Evolutionary conservation across 2,797 vertebrate species (phyloP), one percentile per base, ranked within the genome.

Genomic region (Arctocebus calabarensis): DNA sequence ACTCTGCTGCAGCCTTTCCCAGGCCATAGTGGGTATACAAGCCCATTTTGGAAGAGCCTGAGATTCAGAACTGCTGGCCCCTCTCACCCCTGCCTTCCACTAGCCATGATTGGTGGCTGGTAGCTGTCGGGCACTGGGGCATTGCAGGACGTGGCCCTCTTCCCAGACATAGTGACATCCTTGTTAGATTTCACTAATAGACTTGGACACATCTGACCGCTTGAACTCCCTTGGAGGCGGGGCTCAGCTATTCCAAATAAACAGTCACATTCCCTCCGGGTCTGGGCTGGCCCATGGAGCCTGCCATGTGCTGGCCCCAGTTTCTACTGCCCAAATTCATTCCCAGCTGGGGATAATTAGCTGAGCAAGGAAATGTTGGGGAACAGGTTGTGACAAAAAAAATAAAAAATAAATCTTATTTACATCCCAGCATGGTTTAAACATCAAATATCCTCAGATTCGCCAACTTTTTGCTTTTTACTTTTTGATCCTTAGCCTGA

Each of bases 291-390:
- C 96, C 91, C 88, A 95, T 83, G 95, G 97, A 94, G 95, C 97
- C 97, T 96, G 91, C 97, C 96, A 97, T 95, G 95, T 93, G 78
- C 97, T 17, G 82, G 98, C 97, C 97, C 96, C 96, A 97, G 94
- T 96, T 97, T 97, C 97, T 96, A 71, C 97, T 96, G 97, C 97
- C 98, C 97, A 94, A 88, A 96, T 98, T 97, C 94, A 55, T 97
- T 97, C 95, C 97, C 98, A 98, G 98, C 98, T 98, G 98, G 98
- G 98, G 90, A 97, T 98, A 94, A 98, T 98, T 98, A 98, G 97
- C 94, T 88, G 84, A 97, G 94, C 43, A 91, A 94, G 74, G 74
- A 64, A 84, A 71, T 78, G 86, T 37, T 92, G 78, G 89, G 85
- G 90, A 52, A 61, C 10, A 8, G 59, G 48, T 85, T 66, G 29